Base-by-base conservation (phyloP, 2,888 invertebrate species). In the Epinotia nisella region DNA sequence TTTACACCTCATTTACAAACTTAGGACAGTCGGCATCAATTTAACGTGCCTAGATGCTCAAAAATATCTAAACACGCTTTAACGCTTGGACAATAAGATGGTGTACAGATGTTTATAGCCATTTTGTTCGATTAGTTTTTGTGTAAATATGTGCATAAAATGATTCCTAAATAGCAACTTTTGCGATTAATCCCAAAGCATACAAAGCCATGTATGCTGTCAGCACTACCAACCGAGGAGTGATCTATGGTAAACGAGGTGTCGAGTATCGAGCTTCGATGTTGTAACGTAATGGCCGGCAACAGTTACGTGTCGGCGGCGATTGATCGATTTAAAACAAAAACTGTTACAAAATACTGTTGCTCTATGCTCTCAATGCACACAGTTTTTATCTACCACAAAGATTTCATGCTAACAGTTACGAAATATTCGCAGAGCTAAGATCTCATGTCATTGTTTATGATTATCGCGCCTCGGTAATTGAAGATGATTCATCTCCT, bases 261-360 rank as follows among this genome's bases (percentile, higher is more conserved):
- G 72, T 55, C 55, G 61, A 72, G 61, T 68, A 67, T 55, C 55
- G 61, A 72, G 67, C 53, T 56, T 51, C 58, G 49, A 53, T 68
- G 62, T 73, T 39, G 64, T 45, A 68, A 72, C 68, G 62, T 62
- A 65, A 59, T 67, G 56, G 56, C 72, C 67, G 39, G 72, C 67
- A 67, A 68, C 72, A 72, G 72, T 72, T 72, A 68, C 61, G 72
- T 56, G 45, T 35, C 60, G 66, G 61, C 60, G 66, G 61, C 41
- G 74, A 71, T 74, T 74, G 74, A 74, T 74, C 71, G 74, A 71
- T 71, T 73, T 58, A 73, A 62, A 73, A 73, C 73, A 69, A 73
- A 35, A 73, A 73, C 72, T 58, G 62, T 68, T 72, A 68, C 72
- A 72, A 71, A 71, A 72, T 35, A 64, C 39, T 71, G 65, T 64